Evolutionary conservation across 2,888 invertebrate genomes (phyloP), one percentile per base, ranked within the genome.

Genomic region (Cheiracanthium punctorium): DNA sequence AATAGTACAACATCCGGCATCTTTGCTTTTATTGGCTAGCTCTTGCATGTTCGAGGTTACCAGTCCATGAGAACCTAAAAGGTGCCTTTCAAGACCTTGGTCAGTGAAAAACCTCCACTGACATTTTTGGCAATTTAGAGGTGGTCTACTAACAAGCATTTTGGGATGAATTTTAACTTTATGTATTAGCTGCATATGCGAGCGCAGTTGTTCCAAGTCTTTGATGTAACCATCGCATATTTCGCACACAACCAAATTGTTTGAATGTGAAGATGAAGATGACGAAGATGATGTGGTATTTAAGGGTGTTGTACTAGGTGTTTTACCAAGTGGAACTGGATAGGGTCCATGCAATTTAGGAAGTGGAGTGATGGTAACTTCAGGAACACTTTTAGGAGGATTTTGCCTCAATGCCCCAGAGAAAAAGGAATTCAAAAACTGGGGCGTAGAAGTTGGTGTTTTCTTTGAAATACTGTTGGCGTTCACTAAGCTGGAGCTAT

Each of bases 101-200:
- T 98, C 98, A 65, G 98, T 98, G 93, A 98, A 98, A 93, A 98
- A 99, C 91, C 97, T 94, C 92, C 96, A 96, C 93, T 97, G 96
- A 93, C 98, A 98, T 92, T 97, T 97, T 92, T 97, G 97, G 92
- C 98, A 98, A 93, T 97, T 97, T 89, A 98, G 93, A 70, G 98
- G 98, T 81, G 98, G 97, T 92, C 96, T 94, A 92, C 96, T 97
- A 92, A 96, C 96, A 90, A 97, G 97, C 97, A 97, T 97, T 93
- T 97, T 97, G 81, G 97, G 97, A 92, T 97, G 97, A 90, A 97
- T 97, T 92, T 97, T 97, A n/a, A 88, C 86, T 94, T 98, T 97
- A 92, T 98, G 98, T 91, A 98, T 97, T 96, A 97, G 97, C 91
- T 97, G 97, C 96, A 98, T 98, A 91, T 98, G 98, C 92, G 97